Percentiles rank a stretch among this genome's conserved stretches.
Evolutionary conservation across 2,888 invertebrate species (phyloP).

Genomic region (Drosophila peninsularis): DNA sequence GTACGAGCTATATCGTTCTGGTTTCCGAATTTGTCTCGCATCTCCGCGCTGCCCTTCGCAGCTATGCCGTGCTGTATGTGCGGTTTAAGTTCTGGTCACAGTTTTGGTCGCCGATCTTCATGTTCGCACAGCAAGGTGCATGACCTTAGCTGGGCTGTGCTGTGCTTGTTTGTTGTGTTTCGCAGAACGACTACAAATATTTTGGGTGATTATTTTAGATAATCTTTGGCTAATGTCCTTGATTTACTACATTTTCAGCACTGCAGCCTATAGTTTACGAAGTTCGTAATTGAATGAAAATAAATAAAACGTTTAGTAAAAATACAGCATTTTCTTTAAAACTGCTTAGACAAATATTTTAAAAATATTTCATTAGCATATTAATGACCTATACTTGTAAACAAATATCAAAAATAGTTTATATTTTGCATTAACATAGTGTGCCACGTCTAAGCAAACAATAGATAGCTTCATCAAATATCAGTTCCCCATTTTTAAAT

Average conservation of each 20-base stretch:
- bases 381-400: neutral
- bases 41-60: slow-evolving; percentile 55
- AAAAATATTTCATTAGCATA: too few relatives aligned
- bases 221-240: slow-evolving; percentile 76
- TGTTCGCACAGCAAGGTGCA: slow-evolving; percentile 75
- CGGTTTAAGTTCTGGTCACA: slow-evolving; percentile 78
- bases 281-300: neutral
- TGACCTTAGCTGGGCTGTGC: slow-evolving; percentile 53
- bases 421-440: too few relatives aligned
- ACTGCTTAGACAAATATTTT: neutral
- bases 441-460: too few relatives aligned
- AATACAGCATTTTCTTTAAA: too few relatives aligned
- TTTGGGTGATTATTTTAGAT: slow-evolving; percentile 82
- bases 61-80: slow-evolving; percentile 54
- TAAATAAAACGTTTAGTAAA: neutral
- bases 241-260: slow-evolving; percentile 51
- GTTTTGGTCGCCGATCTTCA: slow-evolving; percentile 73
- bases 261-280: neutral
- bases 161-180: slow-evolving; percentile 48
- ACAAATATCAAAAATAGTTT: neutral
- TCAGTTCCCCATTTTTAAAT: neutral
- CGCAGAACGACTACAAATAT: slow-evolving; percentile 75
- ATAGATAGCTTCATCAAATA: too few relatives aligned
- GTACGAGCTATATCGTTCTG: slow-evolving; percentile 64
- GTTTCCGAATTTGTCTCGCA: slow-evolving; percentile 75